Base-by-base conservation (phyloP, 2,888 invertebrate genomes). In the Nemotelus nigrinus region DNA sequence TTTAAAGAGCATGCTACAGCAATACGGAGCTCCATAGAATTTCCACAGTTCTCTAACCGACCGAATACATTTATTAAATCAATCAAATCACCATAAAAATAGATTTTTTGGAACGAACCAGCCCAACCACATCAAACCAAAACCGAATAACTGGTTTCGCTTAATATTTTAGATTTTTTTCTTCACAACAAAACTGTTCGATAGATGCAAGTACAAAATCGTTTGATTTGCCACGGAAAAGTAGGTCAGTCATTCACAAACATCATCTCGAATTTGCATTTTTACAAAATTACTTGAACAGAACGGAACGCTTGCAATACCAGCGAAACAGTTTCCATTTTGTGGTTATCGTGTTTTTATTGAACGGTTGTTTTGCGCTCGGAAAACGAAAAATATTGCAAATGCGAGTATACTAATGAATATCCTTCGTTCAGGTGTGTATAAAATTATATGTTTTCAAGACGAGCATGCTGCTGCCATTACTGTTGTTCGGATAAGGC, bases 351-450 rank as follows among this genome's bases (percentile, higher is more conserved):
- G n/a, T 25, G 43, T 41, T 63, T 63, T 41, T 5, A 41, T 43
- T 39, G 10, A 63, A 63, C 43, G 63, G 3, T 65, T 45, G 65
- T 65, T 63, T 65, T 44, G 65, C 65, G 47, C 39, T 5, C 45
- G n/a, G 7, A 45, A 65, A 4, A 7, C 47, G 65, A 47, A 3
- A 65, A 25, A 65, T 65, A 39, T 45, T 44, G 65, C 43, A 45
- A 65, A 65, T 44, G 4, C 25, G 43, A 65, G 3, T 43, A 8
- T 45, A 58, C n/a, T 10, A 65, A 44, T 65, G 45, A 10, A 8
- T 65, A 3, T 65, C 65, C 25, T 45, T 65, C 47, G 6, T 65
- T 65, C 45, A n/a, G 65, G 47, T 65, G 65, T 5, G 47, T 65
- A 41, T 25, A 25, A 8, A 65, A 65, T 65, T 10, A 65, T 65